These are phyloP conservation scores for Phenacoccus solenopsis DNA, from an alignment of 1,140 invertebrate species.

Conservation along the genomic window DNA sequence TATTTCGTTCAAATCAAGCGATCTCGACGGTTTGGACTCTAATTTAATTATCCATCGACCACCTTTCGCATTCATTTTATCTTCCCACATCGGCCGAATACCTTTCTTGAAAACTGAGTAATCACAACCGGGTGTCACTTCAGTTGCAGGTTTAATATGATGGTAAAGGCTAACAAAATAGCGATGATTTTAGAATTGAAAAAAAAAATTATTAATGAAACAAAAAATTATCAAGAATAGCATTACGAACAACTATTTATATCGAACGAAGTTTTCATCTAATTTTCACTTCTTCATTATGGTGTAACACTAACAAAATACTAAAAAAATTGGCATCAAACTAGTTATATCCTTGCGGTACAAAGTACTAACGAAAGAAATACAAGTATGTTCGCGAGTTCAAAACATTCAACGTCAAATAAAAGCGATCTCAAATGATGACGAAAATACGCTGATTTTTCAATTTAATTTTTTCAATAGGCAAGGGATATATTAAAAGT, in stretches of 20 bases:
- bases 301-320: constrained; percentile 1
- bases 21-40: not conserved
- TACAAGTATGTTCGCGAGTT: too few relatives aligned
- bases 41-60: constrained; percentile 78
- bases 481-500: too few relatives aligned
- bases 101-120: constrained; percentile 95
- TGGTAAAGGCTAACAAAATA: constrained; percentile 64
- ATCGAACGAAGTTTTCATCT: too few relatives aligned
- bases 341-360: too few relatives aligned
- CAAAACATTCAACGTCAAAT: too few relatives aligned
- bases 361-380: too few relatives aligned
- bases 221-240: not conserved
- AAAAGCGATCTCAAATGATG: too few relatives aligned
- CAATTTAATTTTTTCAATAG: too few relatives aligned
- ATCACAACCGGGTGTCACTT: constrained; percentile 77
- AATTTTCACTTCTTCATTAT: too few relatives aligned
- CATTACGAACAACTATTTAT: too few relatives aligned
- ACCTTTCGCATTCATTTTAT: constrained; percentile 75
- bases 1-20: not conserved
- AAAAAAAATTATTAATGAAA: not conserved
- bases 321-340: too few relatives aligned
- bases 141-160: constrained; percentile 87
- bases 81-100: constrained; percentile 98
- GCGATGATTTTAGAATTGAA: not conserved
- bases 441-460: too few relatives aligned